A percentile compares a stretch with the other conserved stretches of the same genome.
Conservation (phyloP, 2,797 vertebrate species). For the Thalassophryne amazonica region DNA sequence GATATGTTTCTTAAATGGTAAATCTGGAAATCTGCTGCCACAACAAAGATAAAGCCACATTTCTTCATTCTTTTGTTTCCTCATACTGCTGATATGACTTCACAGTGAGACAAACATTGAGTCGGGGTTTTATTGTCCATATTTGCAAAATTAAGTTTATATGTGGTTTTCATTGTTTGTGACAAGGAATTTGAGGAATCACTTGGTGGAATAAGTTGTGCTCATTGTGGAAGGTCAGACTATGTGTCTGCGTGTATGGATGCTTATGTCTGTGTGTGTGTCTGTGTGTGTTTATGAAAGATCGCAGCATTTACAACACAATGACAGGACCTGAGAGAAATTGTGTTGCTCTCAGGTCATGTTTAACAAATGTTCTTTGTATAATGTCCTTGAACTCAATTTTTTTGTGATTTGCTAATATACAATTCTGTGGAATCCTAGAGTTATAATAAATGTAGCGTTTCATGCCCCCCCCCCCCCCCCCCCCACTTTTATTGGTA, state of each 20-base stretch:
- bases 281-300: too few relatives aligned
- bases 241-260: not conserved
- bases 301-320: too few relatives aligned
- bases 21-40: constrained; percentile 34
- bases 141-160: constrained; percentile 65
- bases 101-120: constrained; percentile 38
- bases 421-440: too few relatives aligned
- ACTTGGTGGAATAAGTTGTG: constrained; percentile 23
- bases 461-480: too few relatives aligned
- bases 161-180: constrained; percentile 52
- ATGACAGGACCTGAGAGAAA: too few relatives aligned
- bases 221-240: constrained; percentile 22
- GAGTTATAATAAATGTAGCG: too few relatives aligned
- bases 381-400: too few relatives aligned
- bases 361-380: too few relatives aligned
- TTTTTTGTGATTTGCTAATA: too few relatives aligned
- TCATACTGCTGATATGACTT: constrained; percentile 44
- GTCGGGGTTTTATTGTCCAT: constrained; percentile 44
- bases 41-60: constrained; percentile 43
- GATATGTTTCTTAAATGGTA: constrained; percentile 51
- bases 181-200: constrained; percentile 41
- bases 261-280: not conserved
- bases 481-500: too few relatives aligned
- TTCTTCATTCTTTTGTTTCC: constrained; percentile 41
- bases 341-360: too few relatives aligned